phyloP scores from a whole-genome alignment of 1,140 invertebrate species.

The Zaprionus gabonicus region DNA sequence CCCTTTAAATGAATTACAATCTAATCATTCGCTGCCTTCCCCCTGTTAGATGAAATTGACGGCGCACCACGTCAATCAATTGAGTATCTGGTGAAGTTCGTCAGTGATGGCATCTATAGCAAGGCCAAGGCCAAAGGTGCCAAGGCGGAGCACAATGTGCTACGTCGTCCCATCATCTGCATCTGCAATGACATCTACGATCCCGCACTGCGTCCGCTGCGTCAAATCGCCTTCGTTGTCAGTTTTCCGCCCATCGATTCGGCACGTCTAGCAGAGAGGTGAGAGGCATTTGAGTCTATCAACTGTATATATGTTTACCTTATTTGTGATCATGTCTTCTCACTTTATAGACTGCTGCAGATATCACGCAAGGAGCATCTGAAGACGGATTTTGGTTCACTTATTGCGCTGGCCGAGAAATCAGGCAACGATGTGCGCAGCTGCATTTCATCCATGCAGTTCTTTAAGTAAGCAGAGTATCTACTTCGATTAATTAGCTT shows the following conservation, averaged over 20 bases:
- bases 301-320: not conserved
- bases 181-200: conserved; percentile 98
- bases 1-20: not conserved
- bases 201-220: conserved; percentile 90
- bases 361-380: conserved; percentile 89
- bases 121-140: conserved; percentile 87
- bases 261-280: conserved; percentile 87
- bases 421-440: conserved; percentile 94
- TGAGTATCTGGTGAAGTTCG: conserved; percentile 93
- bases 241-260: conserved; percentile 89
- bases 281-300: not conserved
- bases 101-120: conserved; percentile 87
- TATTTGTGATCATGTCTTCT: not conserved
- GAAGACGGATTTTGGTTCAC: conserved; percentile 89
- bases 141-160: conserved; percentile 85
- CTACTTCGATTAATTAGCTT: no score
- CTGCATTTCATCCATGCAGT: conserved; percentile 94
- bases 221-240: conserved; percentile 91
- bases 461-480: conserved; percentile 85
- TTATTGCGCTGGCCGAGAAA: conserved; percentile 92
- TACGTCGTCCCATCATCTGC: conserved; percentile 95
- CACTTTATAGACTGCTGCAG: conserved; percentile 86
- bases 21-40: conserved; percentile 22
- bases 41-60: conserved; percentile 96
- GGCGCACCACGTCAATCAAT: conserved; percentile 94